phyloP scores from a whole-genome alignment of 2,888 invertebrate genomes.

The Tetranychus truncatus region DNA sequence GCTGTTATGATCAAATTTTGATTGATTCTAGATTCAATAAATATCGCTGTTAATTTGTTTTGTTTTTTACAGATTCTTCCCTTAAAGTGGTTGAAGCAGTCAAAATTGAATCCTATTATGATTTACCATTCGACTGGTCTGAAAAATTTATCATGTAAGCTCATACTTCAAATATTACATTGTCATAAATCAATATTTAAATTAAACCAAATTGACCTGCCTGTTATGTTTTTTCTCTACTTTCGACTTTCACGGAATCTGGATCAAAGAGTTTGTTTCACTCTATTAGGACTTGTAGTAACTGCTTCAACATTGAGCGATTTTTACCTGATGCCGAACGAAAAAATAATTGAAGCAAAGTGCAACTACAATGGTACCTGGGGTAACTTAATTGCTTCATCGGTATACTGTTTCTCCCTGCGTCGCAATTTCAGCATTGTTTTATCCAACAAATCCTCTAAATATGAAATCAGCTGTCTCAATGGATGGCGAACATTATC shows the following conservation, averaged over 20 bases:
- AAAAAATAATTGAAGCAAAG: neutral
- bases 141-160: neutral
- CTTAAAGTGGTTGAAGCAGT: neutral
- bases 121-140: neutral
- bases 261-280: neutral
- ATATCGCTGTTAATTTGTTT: no score
- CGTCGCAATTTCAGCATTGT: neutral
- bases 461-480: neutral
- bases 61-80: neutral
- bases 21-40: no score
- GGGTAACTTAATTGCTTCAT: neutral
- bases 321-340: neutral
- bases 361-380: neutral
- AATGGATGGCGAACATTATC: neutral
- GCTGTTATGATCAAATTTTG: no score
- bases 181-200: neutral
- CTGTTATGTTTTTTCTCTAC: neutral
- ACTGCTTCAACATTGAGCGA: neutral
- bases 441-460: neutral
- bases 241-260: neutral
- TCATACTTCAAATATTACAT: neutral
- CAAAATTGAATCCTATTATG: neutral
- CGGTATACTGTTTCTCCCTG: neutral
- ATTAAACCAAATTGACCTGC: neutral
- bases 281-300: neutral